phyloP scores from a whole-genome alignment of 2,113 vertebrate species.

The Cichladusa arquata region DNA sequence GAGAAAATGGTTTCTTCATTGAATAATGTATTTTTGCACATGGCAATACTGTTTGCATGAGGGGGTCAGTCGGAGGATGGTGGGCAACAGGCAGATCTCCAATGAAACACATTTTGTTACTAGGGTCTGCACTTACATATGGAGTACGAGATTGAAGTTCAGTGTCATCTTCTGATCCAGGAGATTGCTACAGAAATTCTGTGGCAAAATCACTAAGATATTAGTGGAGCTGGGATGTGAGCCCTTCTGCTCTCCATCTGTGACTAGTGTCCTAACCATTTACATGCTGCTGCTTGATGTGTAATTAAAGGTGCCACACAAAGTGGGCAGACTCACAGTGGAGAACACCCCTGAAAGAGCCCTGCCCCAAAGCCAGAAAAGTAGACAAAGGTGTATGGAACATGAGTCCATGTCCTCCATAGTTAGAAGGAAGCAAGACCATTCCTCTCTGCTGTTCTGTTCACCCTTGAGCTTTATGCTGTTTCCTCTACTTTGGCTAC shows the following conservation, averaged over 20 bases:
- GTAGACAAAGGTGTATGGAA: no score
- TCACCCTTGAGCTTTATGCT: neutral
- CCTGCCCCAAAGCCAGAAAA: neutral
- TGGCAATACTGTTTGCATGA: neutral
- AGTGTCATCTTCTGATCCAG: neutral
- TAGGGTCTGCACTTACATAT: neutral
- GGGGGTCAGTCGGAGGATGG: neutral
- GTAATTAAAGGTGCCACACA: neutral
- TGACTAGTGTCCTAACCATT: neutral
- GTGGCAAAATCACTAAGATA: neutral
- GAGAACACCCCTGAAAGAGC: neutral
- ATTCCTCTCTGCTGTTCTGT: neutral
- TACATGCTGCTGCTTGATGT: fast-evolving
- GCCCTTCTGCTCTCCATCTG: fast-evolving
- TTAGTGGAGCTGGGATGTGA: fast-evolving
- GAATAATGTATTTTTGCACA: neutral
- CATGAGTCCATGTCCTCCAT: fast-evolving
- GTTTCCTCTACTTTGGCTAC: neutral
- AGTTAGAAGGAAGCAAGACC: neutral
- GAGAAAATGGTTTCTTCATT: neutral
- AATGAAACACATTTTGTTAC: neutral
- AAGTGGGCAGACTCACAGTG: neutral
- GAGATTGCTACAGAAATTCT: neutral
- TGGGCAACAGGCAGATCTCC: neutral
- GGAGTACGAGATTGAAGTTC: fast-evolving